Evolutionary conservation across 1,140 invertebrate species (phyloP).

Genomic region (Anastrepha ludens): DNA sequence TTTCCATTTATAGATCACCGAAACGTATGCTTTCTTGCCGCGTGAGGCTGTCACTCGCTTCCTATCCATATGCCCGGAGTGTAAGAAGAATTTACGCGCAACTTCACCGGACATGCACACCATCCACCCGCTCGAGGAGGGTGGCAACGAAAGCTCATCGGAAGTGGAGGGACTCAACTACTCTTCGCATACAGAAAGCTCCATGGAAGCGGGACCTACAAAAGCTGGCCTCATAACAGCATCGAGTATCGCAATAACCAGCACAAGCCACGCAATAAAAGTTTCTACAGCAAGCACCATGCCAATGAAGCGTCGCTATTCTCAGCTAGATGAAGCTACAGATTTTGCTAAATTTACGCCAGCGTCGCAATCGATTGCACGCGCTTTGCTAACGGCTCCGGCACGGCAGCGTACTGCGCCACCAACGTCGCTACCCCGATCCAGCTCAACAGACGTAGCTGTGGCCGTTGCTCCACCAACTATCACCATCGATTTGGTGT

Average conservation of each 20-base stretch:
- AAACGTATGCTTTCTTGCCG: conserved; percentile 95
- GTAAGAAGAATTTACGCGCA: conserved; percentile 89
- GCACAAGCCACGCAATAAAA: neutral
- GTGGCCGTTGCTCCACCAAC: neutral
- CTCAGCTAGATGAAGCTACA: neutral
- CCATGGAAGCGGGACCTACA: conserved; percentile 67
- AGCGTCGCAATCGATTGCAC: conserved; percentile 26
- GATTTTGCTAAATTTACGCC: neutral
- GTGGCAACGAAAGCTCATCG: conserved; percentile 71
- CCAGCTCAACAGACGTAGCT: conserved; percentile 57
- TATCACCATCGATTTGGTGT: conserved; percentile 11
- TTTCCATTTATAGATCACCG: conserved; percentile 86
- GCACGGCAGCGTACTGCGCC: neutral
- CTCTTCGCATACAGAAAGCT: conserved; percentile 72
- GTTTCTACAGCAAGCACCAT: neutral
- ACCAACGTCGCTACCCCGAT: conserved; percentile 9
- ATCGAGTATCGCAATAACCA: neutral
- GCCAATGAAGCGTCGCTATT: conserved; percentile 22
- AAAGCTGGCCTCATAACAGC: conserved; percentile 53
- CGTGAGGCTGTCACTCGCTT: conserved; percentile 96
- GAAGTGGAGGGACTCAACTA: conserved; percentile 70
- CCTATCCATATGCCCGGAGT: conserved; percentile 93
- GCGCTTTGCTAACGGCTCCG: neutral
- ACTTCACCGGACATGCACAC: conserved; percentile 76
- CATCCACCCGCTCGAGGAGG: conserved; percentile 62